phyloP scores from a whole-genome alignment of 92 coral and sea anemone genomes.

The Muricea muricata region DNA sequence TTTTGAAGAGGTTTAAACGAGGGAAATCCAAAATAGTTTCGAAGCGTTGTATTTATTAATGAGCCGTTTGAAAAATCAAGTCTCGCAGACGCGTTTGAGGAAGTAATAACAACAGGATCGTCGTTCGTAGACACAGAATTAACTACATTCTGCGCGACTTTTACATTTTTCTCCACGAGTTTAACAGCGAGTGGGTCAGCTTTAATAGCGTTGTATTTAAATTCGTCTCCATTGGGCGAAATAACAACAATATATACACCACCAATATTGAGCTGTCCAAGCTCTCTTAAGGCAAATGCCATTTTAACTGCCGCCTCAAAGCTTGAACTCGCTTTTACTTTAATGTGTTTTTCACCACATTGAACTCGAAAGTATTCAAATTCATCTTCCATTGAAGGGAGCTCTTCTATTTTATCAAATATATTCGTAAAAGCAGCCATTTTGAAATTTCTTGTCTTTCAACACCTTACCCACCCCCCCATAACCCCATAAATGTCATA shows the following conservation, averaged over 20 bases:
- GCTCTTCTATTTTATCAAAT: no score
- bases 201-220: not conserved
- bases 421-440: no score
- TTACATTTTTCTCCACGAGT: not conserved
- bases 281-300: not conserved
- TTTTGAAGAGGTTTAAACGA: slow-evolving; percentile 26
- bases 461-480: no score
- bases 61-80: not conserved
- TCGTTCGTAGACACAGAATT: not conserved
- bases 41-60: not conserved
- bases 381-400: no score
- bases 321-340: not conserved
- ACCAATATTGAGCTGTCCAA: not conserved
- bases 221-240: not conserved
- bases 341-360: not conserved
- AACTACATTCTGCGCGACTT: not conserved
- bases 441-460: no score
- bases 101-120: not conserved
- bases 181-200: not conserved
- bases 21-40: slow-evolving; percentile 10
- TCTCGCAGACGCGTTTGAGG: not conserved
- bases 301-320: slow-evolving; percentile 11
- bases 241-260: not conserved
- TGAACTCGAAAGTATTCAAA: not conserved
- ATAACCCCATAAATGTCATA: no score